Percentiles rank a stretch among this genome's conserved stretches.
phyloP scores from a whole-genome alignment of 2,888 invertebrate species.

The Zele albiditarsus region DNA sequence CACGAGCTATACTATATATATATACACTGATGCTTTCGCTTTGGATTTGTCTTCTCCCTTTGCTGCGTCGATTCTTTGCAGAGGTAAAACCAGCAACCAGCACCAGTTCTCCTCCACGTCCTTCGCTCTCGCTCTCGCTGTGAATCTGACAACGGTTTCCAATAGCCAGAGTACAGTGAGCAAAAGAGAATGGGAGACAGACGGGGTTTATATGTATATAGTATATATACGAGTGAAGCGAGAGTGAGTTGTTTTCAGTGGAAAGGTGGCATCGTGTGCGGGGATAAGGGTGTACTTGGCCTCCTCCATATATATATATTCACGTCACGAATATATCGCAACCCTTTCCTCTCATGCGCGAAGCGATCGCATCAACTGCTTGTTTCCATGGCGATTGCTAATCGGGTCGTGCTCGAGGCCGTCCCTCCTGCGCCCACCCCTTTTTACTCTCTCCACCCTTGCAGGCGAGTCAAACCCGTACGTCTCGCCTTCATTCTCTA shows the following conservation, averaged over 20 bases:
- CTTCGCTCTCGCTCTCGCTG: conserved; percentile 45
- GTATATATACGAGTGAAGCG: not conserved
- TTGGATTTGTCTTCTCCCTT: conserved; percentile 49
- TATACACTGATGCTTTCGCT: conserved; percentile 60
- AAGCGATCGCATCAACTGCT: conserved; percentile 76
- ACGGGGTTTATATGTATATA: conserved; percentile 7
- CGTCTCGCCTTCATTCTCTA: not conserved
- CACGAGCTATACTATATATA: conserved; percentile 54
- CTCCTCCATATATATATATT: conserved; percentile 43
- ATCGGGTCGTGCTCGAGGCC: conserved; percentile 74
- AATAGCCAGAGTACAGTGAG: conserved; percentile 27
- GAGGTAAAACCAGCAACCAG: conserved; percentile 37
- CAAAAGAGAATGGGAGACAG: conserved; percentile 26
- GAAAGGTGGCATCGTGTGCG: conserved; percentile 5
- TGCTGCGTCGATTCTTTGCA: conserved; percentile 46
- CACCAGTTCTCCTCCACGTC: conserved; percentile 49
- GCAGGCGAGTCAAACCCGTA: conserved; percentile 20
- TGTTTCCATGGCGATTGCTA: conserved; percentile 78
- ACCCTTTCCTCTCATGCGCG: conserved; percentile 68
- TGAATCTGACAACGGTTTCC: conserved; percentile 39
- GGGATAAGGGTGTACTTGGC: not conserved
- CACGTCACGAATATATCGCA: conserved; percentile 53
- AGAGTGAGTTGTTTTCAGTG: conserved; percentile 26
- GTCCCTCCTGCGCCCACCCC: conserved; percentile 58
- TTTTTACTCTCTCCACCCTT: conserved; percentile 35